Conservation (phyloP, 2,888 invertebrate genomes). For the Brenthis ino region DNA sequence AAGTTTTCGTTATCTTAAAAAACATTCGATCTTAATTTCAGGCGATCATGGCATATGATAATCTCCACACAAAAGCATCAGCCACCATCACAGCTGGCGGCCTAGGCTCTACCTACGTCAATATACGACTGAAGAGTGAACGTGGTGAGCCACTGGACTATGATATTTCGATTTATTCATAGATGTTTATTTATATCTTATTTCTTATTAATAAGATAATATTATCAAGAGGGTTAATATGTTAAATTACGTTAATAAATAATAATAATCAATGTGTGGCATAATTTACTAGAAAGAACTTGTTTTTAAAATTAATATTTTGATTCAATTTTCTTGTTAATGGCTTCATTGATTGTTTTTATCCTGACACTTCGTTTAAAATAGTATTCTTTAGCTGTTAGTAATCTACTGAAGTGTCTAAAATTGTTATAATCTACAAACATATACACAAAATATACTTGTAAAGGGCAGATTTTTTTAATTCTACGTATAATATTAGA, state of each 20-base stretch:
- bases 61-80: constrained; percentile 48
- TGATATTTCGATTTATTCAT: constrained; percentile 51
- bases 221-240: neutral
- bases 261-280: too few species aligned
- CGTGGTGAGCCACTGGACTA: constrained; percentile 52
- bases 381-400: too few species aligned
- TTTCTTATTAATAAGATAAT: neutral
- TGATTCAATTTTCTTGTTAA: too few species aligned
- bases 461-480: too few species aligned
- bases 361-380: too few species aligned
- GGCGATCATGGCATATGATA: constrained; percentile 52
- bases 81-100: constrained; percentile 55
- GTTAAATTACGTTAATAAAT: too few species aligned
- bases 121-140: constrained; percentile 52
- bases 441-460: too few species aligned
- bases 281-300: too few species aligned
- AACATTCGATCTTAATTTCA: constrained; percentile 42
- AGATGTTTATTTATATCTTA: constrained; percentile 15
- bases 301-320: too few species aligned
- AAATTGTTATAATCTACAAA: neutral
- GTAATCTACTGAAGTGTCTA: too few species aligned
- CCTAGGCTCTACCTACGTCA: constrained; percentile 50
- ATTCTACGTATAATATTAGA: too few species aligned
- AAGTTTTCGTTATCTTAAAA: neutral
- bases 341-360: too few species aligned